Conservation (phyloP, 2,797 vertebrate species). For the Anolis apletophallus region DNA sequence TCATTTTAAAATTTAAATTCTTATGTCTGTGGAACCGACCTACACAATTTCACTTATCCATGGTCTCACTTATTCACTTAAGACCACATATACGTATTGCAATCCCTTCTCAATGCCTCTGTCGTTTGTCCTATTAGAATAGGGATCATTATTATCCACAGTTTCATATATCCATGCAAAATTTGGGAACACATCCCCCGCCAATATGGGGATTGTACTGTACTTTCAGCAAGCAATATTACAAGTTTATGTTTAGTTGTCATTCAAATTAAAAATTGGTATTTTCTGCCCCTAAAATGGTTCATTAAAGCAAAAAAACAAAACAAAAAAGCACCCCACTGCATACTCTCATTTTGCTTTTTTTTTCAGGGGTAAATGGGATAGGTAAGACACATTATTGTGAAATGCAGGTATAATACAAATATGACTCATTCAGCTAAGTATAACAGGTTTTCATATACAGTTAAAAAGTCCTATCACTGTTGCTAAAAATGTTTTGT, state of each 20-base stretch:
- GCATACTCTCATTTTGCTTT: slow-evolving; percentile 9
- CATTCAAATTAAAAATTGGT: slow-evolving; percentile 17
- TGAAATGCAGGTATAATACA: slow-evolving; percentile 17
- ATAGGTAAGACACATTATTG: not conserved
- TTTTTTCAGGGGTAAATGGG: not conserved
- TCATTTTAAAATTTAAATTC: slow-evolving; percentile 33
- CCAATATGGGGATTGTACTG: too few relatives aligned
- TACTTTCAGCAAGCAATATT: slow-evolving; percentile 25
- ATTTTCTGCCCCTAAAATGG: slow-evolving; percentile 28
- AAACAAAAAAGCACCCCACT: not conserved
- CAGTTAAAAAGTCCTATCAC: not conserved
- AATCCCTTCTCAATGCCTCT: too few relatives aligned
- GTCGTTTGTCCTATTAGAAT: too few relatives aligned
- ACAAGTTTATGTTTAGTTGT: slow-evolving; percentile 5
- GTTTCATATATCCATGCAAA: too few relatives aligned
- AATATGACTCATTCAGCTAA: slow-evolving; percentile 17
- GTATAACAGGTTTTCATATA: not conserved
- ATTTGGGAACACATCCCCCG: too few relatives aligned
- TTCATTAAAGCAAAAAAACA: not conserved
- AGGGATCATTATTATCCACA: too few relatives aligned
- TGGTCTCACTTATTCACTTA: too few relatives aligned
- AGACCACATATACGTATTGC: too few relatives aligned
- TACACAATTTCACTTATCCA: too few relatives aligned
- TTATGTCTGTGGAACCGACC: too few relatives aligned
- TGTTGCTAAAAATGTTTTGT: not conserved